Evolutionary conservation across 1,140 invertebrate species (phyloP).

Genomic region (Bombus impatiens): DNA sequence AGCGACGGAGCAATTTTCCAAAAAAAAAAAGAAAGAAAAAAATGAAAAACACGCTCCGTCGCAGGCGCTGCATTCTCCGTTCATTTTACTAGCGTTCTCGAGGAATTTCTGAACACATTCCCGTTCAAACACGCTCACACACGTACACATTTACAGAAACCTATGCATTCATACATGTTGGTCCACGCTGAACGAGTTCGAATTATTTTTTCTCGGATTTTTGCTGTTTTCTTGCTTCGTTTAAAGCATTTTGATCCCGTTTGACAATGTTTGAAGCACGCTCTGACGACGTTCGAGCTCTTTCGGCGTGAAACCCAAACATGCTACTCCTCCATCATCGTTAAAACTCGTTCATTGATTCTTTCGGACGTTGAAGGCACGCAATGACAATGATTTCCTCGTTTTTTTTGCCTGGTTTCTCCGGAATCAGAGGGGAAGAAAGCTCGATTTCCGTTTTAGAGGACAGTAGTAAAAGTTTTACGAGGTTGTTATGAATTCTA

Average conservation of each 20-base stretch:
- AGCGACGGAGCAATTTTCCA: not conserved
- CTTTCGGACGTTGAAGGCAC: not conserved
- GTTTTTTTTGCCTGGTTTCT: not conserved
- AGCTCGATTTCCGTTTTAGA: not conserved
- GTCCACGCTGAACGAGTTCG: not conserved
- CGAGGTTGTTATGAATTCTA: conserved; percentile 4
- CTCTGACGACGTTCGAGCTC: not conserved
- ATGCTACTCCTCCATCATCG: too few relatives aligned
- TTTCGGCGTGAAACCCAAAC: not conserved
- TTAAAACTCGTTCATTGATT: conserved; percentile 2
- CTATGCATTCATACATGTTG: not conserved
- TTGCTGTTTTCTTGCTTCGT: not conserved
- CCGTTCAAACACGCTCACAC: conserved; percentile 9
- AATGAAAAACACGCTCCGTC: not conserved
- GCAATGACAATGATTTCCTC: conserved; percentile 28
- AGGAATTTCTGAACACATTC: conserved; percentile 56
- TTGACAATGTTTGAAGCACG: too few relatives aligned
- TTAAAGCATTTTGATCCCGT: not conserved
- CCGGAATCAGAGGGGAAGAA: not conserved
- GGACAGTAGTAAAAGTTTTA: conserved; percentile 28
- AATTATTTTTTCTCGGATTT: not conserved
- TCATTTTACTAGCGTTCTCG: conserved; percentile 30
- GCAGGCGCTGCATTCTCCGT: conserved; percentile 33
- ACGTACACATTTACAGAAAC: not conserved
- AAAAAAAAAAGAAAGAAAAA: not conserved